Evolutionary conservation across 2,113 vertebrate species (phyloP).

Genomic region (Chaetops frenatus): DNA sequence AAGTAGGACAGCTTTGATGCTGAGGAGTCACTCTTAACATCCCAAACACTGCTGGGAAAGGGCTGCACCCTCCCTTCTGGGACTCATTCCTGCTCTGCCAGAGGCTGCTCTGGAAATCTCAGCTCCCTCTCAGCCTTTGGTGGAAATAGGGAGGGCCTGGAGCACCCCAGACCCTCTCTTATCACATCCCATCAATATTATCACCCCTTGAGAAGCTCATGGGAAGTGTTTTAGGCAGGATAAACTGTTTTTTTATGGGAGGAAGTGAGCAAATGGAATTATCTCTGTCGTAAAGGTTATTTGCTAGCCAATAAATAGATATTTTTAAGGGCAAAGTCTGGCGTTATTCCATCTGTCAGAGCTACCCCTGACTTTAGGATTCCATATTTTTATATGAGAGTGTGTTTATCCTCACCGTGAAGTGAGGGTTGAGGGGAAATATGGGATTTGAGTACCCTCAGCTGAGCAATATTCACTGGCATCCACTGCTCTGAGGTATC

Average conservation of each 20-base stretch:
- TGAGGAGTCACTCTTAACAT: neutral
- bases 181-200: neutral
- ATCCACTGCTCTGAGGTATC: neutral
- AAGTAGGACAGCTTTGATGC: slow-evolving; percentile 61
- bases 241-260: neutral
- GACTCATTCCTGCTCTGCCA: neutral
- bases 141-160: neutral
- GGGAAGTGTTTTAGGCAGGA: neutral
- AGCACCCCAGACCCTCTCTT: neutral
- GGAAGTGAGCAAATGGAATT: neutral
- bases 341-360: neutral
- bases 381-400: neutral
- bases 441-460: neutral
- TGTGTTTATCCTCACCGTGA: neutral
- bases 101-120: neutral
- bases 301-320: neutral
- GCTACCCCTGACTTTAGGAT: neutral
- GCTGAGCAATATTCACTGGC: neutral
- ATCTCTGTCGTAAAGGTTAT: neutral
- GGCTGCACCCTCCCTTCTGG: neutral
- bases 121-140: neutral
- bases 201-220: neutral
- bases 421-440: neutral
- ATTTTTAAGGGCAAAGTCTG: neutral
- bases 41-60: neutral